These are phyloP conservation scores for Thamnophis elegans DNA, from an alignment of 2,797 vertebrate genomes.

Conservation along the genomic window DNA sequence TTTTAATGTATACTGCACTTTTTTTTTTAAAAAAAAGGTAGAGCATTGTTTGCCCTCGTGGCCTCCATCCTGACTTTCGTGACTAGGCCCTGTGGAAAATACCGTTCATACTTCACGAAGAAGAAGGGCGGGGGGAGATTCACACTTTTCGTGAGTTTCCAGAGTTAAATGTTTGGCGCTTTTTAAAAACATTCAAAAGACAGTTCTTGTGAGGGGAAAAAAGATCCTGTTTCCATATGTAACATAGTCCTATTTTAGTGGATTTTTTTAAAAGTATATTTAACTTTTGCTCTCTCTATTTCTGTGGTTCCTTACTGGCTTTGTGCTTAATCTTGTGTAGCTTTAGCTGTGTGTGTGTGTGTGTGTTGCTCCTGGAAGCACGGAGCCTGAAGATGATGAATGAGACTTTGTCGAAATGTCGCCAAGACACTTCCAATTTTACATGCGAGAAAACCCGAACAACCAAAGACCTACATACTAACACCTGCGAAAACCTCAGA, in stretches of 20 bases:
- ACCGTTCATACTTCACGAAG: constrained; percentile 30
- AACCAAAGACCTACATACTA: no score
- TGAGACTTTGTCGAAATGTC: no score
- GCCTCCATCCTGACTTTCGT: not conserved
- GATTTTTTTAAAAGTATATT: not conserved
- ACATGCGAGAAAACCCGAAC: no score
- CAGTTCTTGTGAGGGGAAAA: not conserved
- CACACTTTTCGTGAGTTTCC: not conserved
- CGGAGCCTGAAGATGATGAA: no score
- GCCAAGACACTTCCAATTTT: no score
- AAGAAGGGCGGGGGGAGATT: constrained; percentile 10
- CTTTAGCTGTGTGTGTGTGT: not conserved
- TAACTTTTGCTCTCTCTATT: not conserved
- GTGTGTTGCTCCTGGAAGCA: no score
- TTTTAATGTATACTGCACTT: not conserved
- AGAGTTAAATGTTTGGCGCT: rapidly evolving
- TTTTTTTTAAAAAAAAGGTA: not conserved
- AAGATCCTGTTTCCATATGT: not conserved
- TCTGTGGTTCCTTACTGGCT: not conserved
- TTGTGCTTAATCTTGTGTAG: not conserved
- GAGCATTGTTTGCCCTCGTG: not conserved
- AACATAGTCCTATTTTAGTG: not conserved
- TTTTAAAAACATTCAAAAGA: not conserved
- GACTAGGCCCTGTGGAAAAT: not conserved
- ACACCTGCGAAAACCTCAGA: no score